These are phyloP conservation scores for Coelinius sp. DNA, from an alignment of 2,888 invertebrate species.

Conservation along the genomic window DNA sequence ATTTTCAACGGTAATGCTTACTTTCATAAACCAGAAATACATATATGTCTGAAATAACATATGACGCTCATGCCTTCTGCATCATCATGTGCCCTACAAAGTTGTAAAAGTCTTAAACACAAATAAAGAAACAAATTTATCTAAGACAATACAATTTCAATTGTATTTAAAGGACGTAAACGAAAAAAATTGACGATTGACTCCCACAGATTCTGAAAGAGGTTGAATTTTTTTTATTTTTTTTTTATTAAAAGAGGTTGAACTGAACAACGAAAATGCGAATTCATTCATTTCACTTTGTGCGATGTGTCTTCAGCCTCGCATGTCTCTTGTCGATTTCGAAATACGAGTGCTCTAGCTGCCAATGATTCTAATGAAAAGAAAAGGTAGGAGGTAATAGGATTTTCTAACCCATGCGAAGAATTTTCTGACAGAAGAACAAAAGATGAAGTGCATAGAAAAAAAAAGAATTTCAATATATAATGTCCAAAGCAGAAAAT, in stretches of 20 bases:
- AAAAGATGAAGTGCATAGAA: too few relatives aligned
- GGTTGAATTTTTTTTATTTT: neutral
- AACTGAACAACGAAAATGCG: neutral
- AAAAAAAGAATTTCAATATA: too few relatives aligned
- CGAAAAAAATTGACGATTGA: neutral
- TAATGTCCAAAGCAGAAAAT: neutral
- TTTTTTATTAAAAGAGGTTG: too few relatives aligned
- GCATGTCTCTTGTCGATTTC: neutral
- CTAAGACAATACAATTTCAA: neutral
- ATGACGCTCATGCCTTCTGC: neutral
- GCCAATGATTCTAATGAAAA: slow-evolving; percentile 11
- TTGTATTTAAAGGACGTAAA: neutral
- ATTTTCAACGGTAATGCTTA: neutral
- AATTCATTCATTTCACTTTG: slow-evolving; percentile 5
- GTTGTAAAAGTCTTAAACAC: neutral
- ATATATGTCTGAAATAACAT: neutral
- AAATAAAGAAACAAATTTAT: neutral
- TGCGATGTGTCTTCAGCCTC: slow-evolving; percentile 14
- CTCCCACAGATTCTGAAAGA: slow-evolving; percentile 2
- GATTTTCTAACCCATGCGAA: slow-evolving; percentile 17
- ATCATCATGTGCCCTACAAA: neutral
- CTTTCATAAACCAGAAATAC: neutral
- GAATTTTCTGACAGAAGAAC: neutral
- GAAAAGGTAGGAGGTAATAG: neutral
- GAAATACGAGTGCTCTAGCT: slow-evolving; percentile 1